Conservation (phyloP, 1,140 invertebrate species). For the Patella vulgata region DNA sequence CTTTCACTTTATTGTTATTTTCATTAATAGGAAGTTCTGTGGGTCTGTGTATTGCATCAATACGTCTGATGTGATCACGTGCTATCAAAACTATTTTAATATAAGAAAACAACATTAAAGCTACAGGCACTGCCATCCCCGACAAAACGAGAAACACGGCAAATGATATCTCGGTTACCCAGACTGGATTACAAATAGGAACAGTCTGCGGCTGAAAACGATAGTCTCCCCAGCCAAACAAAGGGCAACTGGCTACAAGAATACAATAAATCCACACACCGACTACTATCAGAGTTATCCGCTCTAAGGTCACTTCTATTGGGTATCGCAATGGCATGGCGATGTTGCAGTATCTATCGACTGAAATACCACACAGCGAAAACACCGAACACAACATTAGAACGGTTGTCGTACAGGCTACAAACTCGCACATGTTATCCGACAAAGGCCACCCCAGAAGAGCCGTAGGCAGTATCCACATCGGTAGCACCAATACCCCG, state of each 20-base stretch:
- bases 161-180: slow-evolving; percentile 16
- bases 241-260: slow-evolving; percentile 22
- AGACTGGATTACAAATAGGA: slow-evolving; percentile 36
- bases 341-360: slow-evolving; percentile 80
- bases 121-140: slow-evolving; percentile 24
- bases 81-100: slow-evolving; percentile 30
- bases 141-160: slow-evolving; percentile 24
- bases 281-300: slow-evolving; percentile 12
- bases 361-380: slow-evolving; percentile 76
- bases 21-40: not conserved
- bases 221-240: slow-evolving; percentile 35
- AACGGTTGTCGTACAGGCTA: slow-evolving; percentile 27
- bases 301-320: slow-evolving; percentile 10
- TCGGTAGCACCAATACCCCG: slow-evolving; percentile 20
- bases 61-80: slow-evolving; percentile 21
- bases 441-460: slow-evolving; percentile 20
- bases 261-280: slow-evolving; percentile 27
- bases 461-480: slow-evolving; percentile 27
- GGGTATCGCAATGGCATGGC: slow-evolving; percentile 70
- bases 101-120: slow-evolving; percentile 33
- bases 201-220: slow-evolving; percentile 31
- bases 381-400: slow-evolving; percentile 36
- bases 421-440: slow-evolving; percentile 14
- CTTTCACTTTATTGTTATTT: not conserved
- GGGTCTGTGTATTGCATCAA: slow-evolving; percentile 17